Conservation (phyloP, 2,888 invertebrate species). For the Lasioglossum villosulum region DNA sequence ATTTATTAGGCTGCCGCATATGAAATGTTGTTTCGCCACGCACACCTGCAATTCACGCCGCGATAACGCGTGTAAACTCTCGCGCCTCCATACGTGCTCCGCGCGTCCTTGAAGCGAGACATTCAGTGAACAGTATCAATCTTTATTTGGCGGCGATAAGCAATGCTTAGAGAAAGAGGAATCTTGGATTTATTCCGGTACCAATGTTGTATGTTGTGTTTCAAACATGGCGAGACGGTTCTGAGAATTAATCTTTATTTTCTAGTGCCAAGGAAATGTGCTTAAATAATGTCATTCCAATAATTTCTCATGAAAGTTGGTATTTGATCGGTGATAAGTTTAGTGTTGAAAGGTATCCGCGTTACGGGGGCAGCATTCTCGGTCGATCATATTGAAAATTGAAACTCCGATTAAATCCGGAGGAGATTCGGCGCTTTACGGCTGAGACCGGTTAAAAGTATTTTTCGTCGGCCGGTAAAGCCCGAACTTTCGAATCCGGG, state of each 20-base stretch:
- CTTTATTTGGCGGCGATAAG: neutral
- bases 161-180: neutral
- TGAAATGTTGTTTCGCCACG: constrained; percentile 19
- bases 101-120: neutral
- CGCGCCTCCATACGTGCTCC: neutral
- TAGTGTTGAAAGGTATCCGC: neutral
- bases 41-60: neutral
- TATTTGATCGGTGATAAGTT: too few relatives aligned
- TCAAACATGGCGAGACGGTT: too few relatives aligned
- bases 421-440: neutral
- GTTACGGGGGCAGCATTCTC: neutral
- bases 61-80: neutral
- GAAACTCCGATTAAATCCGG: neutral
- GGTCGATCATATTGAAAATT: neutral
- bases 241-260: too few relatives aligned
- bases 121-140: neutral
- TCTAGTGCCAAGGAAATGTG: too few relatives aligned
- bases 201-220: neutral
- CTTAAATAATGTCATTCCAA: too few relatives aligned
- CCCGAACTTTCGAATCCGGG: neutral
- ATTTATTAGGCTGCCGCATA: constrained; percentile 41
- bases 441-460: neutral
- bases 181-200: neutral
- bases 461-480: neutral
- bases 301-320: too few relatives aligned